A percentile compares a stretch with the other conserved stretches of the same genome.
phyloP scores from a whole-genome alignment of 2,888 invertebrate genomes.

The Plebejus argus region DNA sequence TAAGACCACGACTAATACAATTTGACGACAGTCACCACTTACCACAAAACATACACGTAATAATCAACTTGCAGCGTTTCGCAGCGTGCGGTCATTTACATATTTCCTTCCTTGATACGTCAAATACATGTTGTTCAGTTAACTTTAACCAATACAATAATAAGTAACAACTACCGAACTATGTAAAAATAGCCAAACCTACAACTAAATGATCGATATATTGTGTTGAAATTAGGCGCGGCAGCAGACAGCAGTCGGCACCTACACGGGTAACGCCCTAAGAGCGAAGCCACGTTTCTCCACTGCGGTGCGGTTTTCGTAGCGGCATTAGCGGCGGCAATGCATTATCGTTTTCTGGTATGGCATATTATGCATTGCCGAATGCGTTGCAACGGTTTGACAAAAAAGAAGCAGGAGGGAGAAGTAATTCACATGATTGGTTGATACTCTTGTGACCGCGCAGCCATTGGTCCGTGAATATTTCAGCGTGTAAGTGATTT shows the following conservation, averaged over 20 bases:
- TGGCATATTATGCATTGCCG: neutral
- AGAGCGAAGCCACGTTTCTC: neutral
- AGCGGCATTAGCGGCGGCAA: too few species aligned
- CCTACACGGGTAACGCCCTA: conserved; percentile 10
- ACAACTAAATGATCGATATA: conserved; percentile 4
- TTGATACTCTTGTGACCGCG: neutral
- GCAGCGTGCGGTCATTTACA: neutral
- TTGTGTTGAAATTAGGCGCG: conserved; percentile 15
- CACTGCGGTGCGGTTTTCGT: neutral
- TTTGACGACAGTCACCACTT: neutral
- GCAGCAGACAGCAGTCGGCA: neutral
- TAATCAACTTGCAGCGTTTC: neutral
- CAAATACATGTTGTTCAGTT: neutral
- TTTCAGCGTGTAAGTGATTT: too few species aligned
- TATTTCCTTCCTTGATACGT: neutral
- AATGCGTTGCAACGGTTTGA: neutral
- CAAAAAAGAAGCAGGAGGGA: too few species aligned
- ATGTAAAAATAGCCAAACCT: neutral
- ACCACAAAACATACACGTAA: neutral
- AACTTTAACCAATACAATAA: neutral
- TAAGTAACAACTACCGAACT: neutral
- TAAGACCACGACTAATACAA: neutral
- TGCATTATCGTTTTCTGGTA: neutral
- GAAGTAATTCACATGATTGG: too few species aligned
- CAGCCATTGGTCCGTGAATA: neutral